phyloP scores from a whole-genome alignment of 1,140 invertebrate species.

The Philopotamus ludificatus region DNA sequence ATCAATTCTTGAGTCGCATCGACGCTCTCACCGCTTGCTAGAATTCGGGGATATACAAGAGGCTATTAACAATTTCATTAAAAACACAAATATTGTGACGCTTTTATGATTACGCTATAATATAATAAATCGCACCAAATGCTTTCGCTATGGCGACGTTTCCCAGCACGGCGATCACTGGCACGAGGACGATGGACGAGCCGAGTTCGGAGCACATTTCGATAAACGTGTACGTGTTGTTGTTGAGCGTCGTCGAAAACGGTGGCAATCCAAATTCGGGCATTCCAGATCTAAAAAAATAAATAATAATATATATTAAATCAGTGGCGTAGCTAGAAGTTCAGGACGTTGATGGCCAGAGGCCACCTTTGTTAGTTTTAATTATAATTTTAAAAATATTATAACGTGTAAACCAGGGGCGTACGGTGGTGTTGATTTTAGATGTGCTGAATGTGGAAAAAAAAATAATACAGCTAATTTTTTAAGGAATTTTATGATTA shows the following conservation, averaged over 20 bases:
- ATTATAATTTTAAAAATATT: no score
- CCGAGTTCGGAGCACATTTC: constrained; percentile 72
- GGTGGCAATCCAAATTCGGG: constrained; percentile 63
- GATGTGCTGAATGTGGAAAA: no score
- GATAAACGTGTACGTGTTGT: constrained; percentile 61
- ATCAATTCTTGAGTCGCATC: constrained; percentile 83
- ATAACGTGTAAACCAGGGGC: no score
- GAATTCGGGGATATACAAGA: constrained; percentile 38
- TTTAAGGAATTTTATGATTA: no score
- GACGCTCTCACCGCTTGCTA: constrained; percentile 71
- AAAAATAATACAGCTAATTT: no score
- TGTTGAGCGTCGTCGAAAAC: constrained; percentile 61
- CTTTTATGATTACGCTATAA: neutral
- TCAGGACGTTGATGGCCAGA: no score
- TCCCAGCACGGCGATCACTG: constrained; percentile 78
- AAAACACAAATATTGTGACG: neutral
- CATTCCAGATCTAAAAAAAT: constrained; percentile 58
- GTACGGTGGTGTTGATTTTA: no score
- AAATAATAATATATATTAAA: neutral
- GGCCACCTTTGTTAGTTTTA: no score
- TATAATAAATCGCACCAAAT: constrained; percentile 61
- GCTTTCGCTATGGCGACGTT: constrained; percentile 87
- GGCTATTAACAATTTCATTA: neutral
- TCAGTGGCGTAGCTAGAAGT: no score
- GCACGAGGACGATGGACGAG: constrained; percentile 73